Evolutionary conservation across 2,797 vertebrate species (phyloP), one percentile per base, ranked within the genome.

Genomic region (Carapus acus): DNA sequence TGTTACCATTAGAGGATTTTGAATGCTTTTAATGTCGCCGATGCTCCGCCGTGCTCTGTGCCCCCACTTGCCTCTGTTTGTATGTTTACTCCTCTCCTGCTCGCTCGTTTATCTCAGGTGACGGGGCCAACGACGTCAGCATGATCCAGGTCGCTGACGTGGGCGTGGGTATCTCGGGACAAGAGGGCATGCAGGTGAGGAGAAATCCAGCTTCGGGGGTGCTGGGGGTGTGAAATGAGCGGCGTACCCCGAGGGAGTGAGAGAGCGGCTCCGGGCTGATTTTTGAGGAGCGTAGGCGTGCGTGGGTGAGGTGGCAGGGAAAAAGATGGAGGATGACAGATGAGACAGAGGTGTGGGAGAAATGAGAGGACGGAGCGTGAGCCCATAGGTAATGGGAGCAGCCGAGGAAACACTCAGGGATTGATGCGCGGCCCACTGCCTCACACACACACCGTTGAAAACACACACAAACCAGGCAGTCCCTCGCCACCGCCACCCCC

Each of bases 101-200:
- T 19, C 33, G 60, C 50, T 55, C 68, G 53, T 86, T 73, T 44
- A 83, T 79, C 73, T 61, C 70, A 98, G 96, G 96, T 80, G 96
- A 99, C 2, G 96, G 96, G 54, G 96, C 95, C 68, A 99, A 99
- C 54, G 96, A 99, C 33, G 96, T 99, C 85, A 97, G 94, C 83
- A 99, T 98, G 96, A 98, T 99, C 83, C 96, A 99, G 82, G 92
- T 96, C 19, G 96, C 96, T 4, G 96, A 99, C 36, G 93, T 99
- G 43, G 96, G 96, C 0, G 94, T 99, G 67, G 96, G 96, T 27
- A 97, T 99, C 79, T 97, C 92, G 0, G 96, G 96, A 74, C 96
- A 97, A 81, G 96, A 98, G 72, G 96, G 96, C 75, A 96, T 98
- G 94, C 96, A 99, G 94, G 96, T 96, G 83, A 90, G 70, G 21